Evolutionary conservation across 2,888 invertebrate genomes (phyloP), one percentile per base, ranked within the genome.

Genomic region (Drosophila subquinaria): DNA sequence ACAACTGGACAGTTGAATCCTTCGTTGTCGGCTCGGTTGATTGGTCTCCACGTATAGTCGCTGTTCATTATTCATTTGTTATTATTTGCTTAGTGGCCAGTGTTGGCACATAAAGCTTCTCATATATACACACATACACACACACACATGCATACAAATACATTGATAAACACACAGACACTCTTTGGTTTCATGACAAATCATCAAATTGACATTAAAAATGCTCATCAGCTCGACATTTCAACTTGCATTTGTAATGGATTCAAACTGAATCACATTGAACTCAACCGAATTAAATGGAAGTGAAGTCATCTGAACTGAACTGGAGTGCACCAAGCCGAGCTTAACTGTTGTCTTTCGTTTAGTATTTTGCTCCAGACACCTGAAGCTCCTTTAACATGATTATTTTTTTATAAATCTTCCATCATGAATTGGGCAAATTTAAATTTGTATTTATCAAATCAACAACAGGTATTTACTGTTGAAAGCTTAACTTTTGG

Each of bases 61-160:
- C 47, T 52, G 71, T 79, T 64, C 67, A 84, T 81, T 81, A 80
- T 86, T 83, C 69, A 87, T 77, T 64, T 62, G 60, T 66, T 69
- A 74, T 83, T 81, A 77, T 83, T 74, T 83, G 81, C 77, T 71
- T 66, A 77, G 50, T 65, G 64, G 75, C 53, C 61, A 50, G 61
- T 68, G 51, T 67, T 72, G 73, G 38, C 62, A 57, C 42, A 76
- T 50, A 56, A 59, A 64, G 51, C 50, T 13, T 17, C 45, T 10
- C 47, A 17, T 27, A 30, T 55, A 62, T n/a, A 61, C 42, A 59
- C 10, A 50, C 50, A 36, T 20, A 40, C 27, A 47, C 30, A 43
- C n/a, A 35, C 35, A 17, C 8, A 43, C 40, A 45, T 15, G 30
- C 8, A 17, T n/a, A 43, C 8, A 45, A 1, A 53, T 9, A 23